phyloP scores from a whole-genome alignment of 1,140 invertebrate genomes.

The Lepidurus packardi region DNA sequence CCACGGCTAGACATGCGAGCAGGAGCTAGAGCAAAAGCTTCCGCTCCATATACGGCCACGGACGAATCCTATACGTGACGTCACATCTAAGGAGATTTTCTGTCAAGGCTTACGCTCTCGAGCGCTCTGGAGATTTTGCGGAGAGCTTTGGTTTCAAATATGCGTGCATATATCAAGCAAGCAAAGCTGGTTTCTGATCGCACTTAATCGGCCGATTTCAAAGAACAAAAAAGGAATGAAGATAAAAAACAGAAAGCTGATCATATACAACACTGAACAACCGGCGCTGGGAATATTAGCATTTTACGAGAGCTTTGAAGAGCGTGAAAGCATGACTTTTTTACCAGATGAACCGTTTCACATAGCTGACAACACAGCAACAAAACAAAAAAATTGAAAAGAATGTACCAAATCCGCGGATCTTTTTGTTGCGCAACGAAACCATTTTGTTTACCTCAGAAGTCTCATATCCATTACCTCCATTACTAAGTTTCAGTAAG shows the following conservation, averaged over 20 bases:
- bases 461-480: too few relatives aligned
- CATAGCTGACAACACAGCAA: background rate
- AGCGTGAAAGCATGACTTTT: background rate
- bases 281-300: background rate
- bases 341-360: background rate
- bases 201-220: background rate
- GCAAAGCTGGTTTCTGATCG: background rate
- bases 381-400: too few relatives aligned
- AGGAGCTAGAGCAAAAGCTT: background rate
- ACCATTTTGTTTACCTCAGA: too few relatives aligned
- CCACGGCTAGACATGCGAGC: background rate
- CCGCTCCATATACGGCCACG: conserved; percentile 13
- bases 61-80: conserved; percentile 5
- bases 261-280: background rate
- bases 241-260: background rate
- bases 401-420: too few relatives aligned
- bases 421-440: too few relatives aligned
- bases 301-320: background rate
- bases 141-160: background rate
- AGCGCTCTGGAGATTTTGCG: background rate
- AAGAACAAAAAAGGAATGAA: background rate
- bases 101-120: background rate
- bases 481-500: too few relatives aligned
- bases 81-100: background rate
- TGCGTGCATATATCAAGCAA: background rate